These are phyloP conservation scores for Gisinianus flammeolus DNA, from an alignment of 2,888 invertebrate species.

Conservation along the genomic window DNA sequence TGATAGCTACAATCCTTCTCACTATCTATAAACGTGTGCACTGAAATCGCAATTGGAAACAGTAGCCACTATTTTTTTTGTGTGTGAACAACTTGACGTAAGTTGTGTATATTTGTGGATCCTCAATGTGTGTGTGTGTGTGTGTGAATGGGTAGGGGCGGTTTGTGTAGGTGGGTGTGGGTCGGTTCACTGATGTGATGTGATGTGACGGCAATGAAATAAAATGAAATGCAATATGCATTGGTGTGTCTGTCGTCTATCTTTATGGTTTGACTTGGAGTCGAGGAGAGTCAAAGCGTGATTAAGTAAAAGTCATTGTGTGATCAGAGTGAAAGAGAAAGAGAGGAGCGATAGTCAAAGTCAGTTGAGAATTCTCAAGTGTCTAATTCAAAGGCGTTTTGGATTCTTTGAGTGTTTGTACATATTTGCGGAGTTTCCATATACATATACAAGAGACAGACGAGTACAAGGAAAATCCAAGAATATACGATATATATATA, in stretches of 20 bases:
- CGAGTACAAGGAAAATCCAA: too few species aligned
- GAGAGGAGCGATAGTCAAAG: not conserved
- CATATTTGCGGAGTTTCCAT: too few species aligned
- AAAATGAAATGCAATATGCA: not conserved
- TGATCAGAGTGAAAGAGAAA: not conserved
- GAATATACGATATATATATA: too few species aligned
- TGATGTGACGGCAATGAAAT: not conserved
- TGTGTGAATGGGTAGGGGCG: too few species aligned
- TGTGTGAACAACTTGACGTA: too few species aligned
- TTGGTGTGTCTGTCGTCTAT: not conserved
- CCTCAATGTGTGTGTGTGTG: too few species aligned
- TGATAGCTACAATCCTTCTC: too few species aligned
- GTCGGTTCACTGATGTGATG: not conserved
- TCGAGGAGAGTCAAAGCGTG: slow-evolving; percentile 18
- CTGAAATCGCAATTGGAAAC: not conserved
- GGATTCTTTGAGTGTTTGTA: too few species aligned
- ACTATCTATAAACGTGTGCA: too few species aligned
- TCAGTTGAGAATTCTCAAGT: not conserved
- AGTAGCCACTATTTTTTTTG: too few species aligned
- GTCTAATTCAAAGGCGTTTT: not conserved
- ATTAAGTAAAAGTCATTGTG: slow-evolving; percentile 30
- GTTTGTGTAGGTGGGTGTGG: not conserved
- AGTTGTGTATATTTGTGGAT: too few species aligned
- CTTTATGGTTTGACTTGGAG: not conserved
- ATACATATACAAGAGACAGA: too few species aligned